Evolutionary conservation across 2,113 vertebrate genomes (phyloP).

Genomic region (Boulengerochromis microlepis): DNA sequence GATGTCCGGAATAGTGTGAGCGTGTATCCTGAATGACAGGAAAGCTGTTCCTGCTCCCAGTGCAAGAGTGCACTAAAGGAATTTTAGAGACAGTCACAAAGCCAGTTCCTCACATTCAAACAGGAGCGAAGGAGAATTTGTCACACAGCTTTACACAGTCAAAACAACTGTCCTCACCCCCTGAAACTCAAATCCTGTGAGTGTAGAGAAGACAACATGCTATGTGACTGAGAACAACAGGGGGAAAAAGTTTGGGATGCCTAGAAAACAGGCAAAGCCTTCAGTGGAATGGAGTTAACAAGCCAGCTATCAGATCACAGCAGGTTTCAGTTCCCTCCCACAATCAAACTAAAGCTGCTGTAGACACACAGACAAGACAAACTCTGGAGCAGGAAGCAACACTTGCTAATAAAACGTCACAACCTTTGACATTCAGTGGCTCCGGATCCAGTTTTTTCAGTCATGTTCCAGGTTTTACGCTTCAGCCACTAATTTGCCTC

Average conservation of each 20-base stretch:
- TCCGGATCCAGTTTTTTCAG: conserved; percentile 11
- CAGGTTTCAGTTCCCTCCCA: neutral
- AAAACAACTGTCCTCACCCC: conserved; percentile 8
- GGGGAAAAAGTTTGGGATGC: conserved; percentile 34
- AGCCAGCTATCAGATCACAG: neutral
- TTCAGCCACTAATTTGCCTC: conserved; percentile 16
- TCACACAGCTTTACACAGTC: neutral
- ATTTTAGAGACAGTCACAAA: conserved; percentile 13
- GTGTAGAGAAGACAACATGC: neutral
- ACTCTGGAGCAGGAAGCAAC: neutral
- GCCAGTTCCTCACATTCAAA: neutral
- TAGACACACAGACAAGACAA: neutral
- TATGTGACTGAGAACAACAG: conserved; percentile 30
- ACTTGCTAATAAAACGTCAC: neutral
- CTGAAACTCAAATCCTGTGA: neutral
- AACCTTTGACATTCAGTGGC: neutral
- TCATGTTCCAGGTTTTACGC: conserved; percentile 20
- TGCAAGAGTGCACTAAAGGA: conserved; percentile 16
- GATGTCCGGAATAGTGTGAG: conserved; percentile 55
- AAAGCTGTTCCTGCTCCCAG: conserved; percentile 50
- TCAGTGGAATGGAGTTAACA: conserved; percentile 29
- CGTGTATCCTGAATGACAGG: conserved; percentile 65
- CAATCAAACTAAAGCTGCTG: neutral
- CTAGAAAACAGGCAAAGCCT: conserved; percentile 18
- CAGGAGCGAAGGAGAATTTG: neutral